Evolutionary conservation across 2,113 vertebrate species (phyloP).

Genomic region (Eidolon helvum): DNA sequence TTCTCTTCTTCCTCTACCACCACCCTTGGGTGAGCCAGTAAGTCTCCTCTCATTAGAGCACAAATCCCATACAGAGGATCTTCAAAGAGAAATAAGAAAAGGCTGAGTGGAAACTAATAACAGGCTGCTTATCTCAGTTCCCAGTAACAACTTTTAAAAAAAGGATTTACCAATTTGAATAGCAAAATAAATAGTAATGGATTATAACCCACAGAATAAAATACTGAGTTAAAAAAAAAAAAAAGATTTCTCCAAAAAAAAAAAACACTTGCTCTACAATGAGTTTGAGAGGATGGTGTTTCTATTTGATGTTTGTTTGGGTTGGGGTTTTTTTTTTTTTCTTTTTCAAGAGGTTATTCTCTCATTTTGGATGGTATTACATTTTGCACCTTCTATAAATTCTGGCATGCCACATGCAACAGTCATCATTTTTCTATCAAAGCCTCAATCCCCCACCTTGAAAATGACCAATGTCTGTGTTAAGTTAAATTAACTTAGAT

Average conservation of each 20-base stretch:
- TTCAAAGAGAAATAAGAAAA: background rate
- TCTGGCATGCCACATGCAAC: background rate
- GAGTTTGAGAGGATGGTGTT: background rate
- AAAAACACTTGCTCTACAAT: background rate
- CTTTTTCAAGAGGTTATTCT: background rate
- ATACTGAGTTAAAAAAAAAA: background rate
- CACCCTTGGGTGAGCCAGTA: fast-evolving
- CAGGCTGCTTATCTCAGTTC: background rate
- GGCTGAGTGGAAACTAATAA: background rate
- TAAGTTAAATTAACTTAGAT: background rate
- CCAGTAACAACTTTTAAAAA: background rate
- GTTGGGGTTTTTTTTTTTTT: background rate
- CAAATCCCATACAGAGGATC: background rate
- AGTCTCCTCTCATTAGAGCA: background rate
- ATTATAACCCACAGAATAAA: background rate
- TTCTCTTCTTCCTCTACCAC: background rate
- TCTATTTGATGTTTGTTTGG: background rate
- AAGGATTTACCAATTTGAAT: background rate
- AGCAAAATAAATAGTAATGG: background rate
- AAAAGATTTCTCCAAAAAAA: background rate
- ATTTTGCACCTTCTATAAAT: background rate
- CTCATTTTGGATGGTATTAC: background rate
- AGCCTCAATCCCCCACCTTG: background rate
- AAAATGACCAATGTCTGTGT: background rate
- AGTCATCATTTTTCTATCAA: background rate